Conservation (phyloP, 2,888 invertebrate genomes). For the Heliconius erato region DNA sequence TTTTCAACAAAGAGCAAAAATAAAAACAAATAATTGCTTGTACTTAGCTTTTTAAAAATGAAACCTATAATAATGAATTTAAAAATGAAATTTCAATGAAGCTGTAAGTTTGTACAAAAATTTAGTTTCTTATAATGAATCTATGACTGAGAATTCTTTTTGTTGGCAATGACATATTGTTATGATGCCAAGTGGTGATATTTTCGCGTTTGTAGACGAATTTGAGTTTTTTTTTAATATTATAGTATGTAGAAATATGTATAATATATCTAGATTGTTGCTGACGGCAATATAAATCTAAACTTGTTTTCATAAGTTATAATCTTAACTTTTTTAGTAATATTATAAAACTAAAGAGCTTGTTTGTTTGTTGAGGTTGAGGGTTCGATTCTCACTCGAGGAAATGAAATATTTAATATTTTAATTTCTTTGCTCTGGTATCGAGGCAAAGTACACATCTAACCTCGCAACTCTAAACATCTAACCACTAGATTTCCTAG, state of each 20-base stretch:
- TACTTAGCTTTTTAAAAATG: not conserved
- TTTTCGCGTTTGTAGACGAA: not conserved
- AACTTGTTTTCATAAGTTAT: not conserved
- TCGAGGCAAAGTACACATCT: too few species aligned
- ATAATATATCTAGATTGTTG: not conserved
- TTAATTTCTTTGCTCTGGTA: too few species aligned
- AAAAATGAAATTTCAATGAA: too few species aligned
- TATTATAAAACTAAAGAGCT: not conserved
- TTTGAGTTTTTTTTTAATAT: not conserved
- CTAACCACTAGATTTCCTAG: too few species aligned
- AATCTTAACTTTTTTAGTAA: not conserved
- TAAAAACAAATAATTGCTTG: slow-evolving; percentile 3
- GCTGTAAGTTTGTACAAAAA: not conserved
- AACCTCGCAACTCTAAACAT: too few species aligned
- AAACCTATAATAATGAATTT: not conserved
- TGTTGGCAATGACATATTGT: slow-evolving; percentile 39
- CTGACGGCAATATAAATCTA: not conserved
- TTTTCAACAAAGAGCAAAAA: not conserved
- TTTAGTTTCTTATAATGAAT: not conserved
- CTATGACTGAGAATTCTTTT: slow-evolving; percentile 35
- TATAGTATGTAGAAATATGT: not conserved
- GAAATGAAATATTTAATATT: too few species aligned
- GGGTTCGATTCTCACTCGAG: too few species aligned
- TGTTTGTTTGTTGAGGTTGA: too few species aligned
- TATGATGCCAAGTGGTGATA: slow-evolving; percentile 34